Base-by-base conservation (phyloP, 2,888 invertebrate species). In the Xanthorhoe spadicearia region DNA sequence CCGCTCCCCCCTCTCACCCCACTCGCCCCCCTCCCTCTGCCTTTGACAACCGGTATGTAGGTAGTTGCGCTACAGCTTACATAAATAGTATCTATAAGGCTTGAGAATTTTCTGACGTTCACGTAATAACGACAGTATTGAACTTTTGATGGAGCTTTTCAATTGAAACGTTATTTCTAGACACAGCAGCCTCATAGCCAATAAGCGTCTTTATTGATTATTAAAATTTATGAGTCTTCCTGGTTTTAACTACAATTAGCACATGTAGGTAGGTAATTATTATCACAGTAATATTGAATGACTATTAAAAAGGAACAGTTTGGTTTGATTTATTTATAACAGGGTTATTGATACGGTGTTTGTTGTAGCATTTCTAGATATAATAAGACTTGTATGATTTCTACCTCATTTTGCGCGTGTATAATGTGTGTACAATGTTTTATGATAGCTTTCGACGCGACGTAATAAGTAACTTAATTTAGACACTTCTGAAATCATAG, bases 21-120 rank as follows among this genome's bases (percentile, higher is more conserved):
- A 52, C 64, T 72, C 8, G 58, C 69, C 76, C 74, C 82, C 74
- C 76, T 57, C 66, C 72, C 61, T 71, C 75, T 74, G 73, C 89
- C 90, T 91, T 90, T 90, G 89, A 92, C 92, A 91, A 92, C 92
- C 92, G 91, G 92, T 91, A 90, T 89, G 76, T 79, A 79, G 77
- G 77, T 80, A 82, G 78, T 78, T 80, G 81, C 74, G 54, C 18
- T 62, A 17, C 28, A 66, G 81, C 61, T 54, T 58, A 57, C 46
- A n/a, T 13, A 57, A n/a, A 68, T 50, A 68, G 68, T 61, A 52
- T 19, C 53, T 61, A 51, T 43, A 60, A 55, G 75, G 81, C 85
- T 88, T 89, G 87, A 90, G 91, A 90, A 89, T 90, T 87, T 86
- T 89, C 87, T 90, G 88, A 90, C 86, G 86, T 88, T 87, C 88